Evolutionary conservation across 2,797 vertebrate genomes (phyloP).

Genomic region (Harpagifer antarcticus): DNA sequence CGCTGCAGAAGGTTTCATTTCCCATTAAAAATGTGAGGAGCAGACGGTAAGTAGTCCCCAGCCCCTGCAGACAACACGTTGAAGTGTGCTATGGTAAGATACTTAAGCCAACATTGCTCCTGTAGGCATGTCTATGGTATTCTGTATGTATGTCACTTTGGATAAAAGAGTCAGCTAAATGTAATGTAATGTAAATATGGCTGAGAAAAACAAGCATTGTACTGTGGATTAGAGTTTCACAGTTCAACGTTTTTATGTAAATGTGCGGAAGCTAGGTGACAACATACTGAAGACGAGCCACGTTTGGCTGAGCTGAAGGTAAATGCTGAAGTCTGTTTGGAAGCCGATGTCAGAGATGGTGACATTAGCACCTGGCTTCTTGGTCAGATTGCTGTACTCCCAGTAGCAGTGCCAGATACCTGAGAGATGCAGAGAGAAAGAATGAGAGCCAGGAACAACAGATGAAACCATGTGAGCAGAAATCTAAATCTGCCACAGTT

Average conservation of each 20-base stretch:
- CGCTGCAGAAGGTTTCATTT: background rate
- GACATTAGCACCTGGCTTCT: conserved; percentile 84
- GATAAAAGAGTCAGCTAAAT: no score
- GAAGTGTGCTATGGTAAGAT: no score
- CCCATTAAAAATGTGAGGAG: background rate
- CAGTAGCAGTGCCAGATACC: conserved; percentile 94
- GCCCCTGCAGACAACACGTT: no score
- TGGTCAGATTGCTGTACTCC: conserved; percentile 87
- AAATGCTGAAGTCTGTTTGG: conserved; percentile 91
- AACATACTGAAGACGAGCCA: conserved; percentile 94
- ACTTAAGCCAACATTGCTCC: no score
- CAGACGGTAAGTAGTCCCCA: no score
- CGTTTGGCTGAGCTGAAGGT: conserved; percentile 92
- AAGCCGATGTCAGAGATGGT: conserved; percentile 91
- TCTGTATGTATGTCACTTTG: no score
- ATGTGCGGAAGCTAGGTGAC: background rate
- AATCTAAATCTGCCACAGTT: conserved; percentile 6
- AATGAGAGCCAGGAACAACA: background rate
- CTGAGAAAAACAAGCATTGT: background rate
- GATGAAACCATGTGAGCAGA: background rate
- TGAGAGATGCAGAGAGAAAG: conserved; percentile 58
- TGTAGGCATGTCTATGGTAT: no score
- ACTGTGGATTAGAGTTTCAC: background rate
- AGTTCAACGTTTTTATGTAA: conserved; percentile 2
- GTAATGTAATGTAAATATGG: no score